These are phyloP conservation scores for Sitodiplosis mosellana DNA, from an alignment of 1,140 invertebrate species.

Conservation along the genomic window DNA sequence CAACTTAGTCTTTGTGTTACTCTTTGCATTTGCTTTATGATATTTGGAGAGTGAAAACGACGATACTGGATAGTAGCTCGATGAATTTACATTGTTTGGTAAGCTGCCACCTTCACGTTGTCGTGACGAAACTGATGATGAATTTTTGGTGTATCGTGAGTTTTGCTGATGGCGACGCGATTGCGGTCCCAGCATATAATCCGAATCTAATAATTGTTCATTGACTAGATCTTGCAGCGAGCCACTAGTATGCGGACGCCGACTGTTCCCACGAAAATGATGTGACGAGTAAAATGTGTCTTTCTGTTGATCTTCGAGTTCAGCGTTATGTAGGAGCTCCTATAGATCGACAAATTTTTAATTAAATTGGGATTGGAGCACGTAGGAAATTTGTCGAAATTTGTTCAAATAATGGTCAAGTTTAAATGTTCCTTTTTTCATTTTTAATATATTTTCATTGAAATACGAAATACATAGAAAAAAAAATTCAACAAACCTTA, in stretches of 20 bases:
- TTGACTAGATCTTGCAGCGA: slow-evolving; percentile 22
- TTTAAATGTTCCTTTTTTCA: too few species aligned
- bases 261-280: slow-evolving; percentile 4
- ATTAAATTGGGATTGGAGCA: too few species aligned
- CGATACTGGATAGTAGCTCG: slow-evolving; percentile 7
- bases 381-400: too few species aligned
- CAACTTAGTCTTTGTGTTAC: too few species aligned
- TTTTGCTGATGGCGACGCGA: slow-evolving; percentile 16
- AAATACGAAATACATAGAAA: slow-evolving; percentile 4
- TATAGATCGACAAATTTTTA: too few species aligned
- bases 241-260: slow-evolving; percentile 14
- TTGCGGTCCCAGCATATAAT: slow-evolving; percentile 6
- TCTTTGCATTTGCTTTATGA: too few species aligned
- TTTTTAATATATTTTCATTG: too few species aligned
- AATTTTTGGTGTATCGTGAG: slow-evolving; percentile 3
- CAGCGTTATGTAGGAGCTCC: slow-evolving; percentile 24
- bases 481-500: slow-evolving; percentile 30
- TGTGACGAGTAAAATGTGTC: slow-evolving; percentile 6
- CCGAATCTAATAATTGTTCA: slow-evolving; percentile 6
- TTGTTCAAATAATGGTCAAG: too few species aligned
- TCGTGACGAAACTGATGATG: slow-evolving; percentile 31
- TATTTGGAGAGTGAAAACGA: too few species aligned
- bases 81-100: slow-evolving; percentile 37
- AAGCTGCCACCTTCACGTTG: slow-evolving; percentile 45
- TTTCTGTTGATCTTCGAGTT: slow-evolving; percentile 16